Evolutionary conservation across 2,888 invertebrate species (phyloP).

Genomic region (Brachyopa scutellaris): DNA sequence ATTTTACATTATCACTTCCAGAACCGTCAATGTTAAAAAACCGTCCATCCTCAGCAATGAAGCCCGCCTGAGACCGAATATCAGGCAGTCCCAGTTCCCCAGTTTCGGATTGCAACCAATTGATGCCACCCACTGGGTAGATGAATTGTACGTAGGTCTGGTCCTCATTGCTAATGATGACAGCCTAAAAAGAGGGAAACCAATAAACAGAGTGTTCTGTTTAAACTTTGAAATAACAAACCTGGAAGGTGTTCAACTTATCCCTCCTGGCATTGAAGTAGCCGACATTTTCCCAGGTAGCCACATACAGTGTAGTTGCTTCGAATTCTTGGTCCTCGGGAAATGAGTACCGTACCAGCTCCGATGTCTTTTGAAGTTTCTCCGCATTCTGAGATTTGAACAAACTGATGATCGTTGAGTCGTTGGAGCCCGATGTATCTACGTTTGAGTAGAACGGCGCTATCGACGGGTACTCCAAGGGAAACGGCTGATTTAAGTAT

Average conservation of each 20-base stretch:
- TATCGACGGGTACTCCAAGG: conserved; percentile 93
- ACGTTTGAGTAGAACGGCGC: conserved; percentile 96
- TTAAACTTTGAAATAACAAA: conserved; percentile 82
- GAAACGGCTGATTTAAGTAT: conserved; percentile 94
- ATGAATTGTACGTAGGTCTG: conserved; percentile 93
- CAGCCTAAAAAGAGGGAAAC: conserved; percentile 72
- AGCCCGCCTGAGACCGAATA: conserved; percentile 96
- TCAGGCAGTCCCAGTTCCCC: conserved; percentile 91
- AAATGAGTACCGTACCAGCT: conserved; percentile 89
- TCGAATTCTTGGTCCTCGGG: conserved; percentile 87
- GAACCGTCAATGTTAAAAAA: conserved; percentile 91
- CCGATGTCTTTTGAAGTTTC: conserved; percentile 86
- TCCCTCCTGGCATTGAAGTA: conserved; percentile 85
- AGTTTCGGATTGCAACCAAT: conserved; percentile 94
- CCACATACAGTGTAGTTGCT: conserved; percentile 91
- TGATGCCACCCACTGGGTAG: conserved; percentile 93
- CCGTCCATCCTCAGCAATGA: conserved; percentile 92
- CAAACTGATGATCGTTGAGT: conserved; percentile 88
- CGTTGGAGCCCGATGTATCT: conserved; percentile 85
- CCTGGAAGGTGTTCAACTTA: conserved; percentile 94
- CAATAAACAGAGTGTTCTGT: not conserved
- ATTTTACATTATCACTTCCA: conserved; percentile 91
- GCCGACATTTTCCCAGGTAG: conserved; percentile 95
- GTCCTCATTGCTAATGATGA: conserved; percentile 77
- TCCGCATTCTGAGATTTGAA: conserved; percentile 86